Evolutionary conservation across 2,888 invertebrate genomes (phyloP).

Genomic region (Synergus japonicus): DNA sequence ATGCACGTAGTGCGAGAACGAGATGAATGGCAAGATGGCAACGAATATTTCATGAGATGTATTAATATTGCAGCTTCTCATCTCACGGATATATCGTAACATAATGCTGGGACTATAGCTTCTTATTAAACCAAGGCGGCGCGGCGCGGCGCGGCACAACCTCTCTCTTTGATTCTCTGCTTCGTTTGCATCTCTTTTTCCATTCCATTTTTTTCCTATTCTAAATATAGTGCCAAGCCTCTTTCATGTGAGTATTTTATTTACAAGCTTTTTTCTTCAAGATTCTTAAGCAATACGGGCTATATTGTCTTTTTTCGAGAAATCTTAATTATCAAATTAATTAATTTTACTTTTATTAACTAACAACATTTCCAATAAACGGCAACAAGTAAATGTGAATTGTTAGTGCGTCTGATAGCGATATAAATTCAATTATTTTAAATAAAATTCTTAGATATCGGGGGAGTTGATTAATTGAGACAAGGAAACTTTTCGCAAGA

Average conservation of each 20-base stretch:
- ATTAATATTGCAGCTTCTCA: constrained; percentile 77
- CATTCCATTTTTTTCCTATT: constrained; percentile 7
- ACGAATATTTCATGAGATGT: constrained; percentile 76
- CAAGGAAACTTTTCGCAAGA: constrained; percentile 12
- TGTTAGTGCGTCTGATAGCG: too few species aligned
- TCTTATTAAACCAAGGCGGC: constrained; percentile 76
- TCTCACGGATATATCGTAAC: constrained; percentile 77
- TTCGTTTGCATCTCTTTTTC: constrained; percentile 36
- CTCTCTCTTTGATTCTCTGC: constrained; percentile 43
- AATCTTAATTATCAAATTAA: too few species aligned
- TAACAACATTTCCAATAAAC: too few species aligned
- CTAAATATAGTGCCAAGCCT: neutral
- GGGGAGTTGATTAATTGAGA: constrained; percentile 3
- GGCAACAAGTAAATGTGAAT: too few species aligned
- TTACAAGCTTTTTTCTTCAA: neutral
- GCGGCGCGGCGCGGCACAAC: constrained; percentile 67
- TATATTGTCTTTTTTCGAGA: too few species aligned
- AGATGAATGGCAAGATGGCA: constrained; percentile 76
- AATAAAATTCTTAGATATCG: constrained; percentile 23
- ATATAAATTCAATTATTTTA: neutral
- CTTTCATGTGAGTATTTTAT: constrained; percentile 7
- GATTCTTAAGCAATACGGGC: neutral
- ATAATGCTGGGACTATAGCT: constrained; percentile 79
- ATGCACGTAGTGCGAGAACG: constrained; percentile 62
- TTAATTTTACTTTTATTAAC: too few species aligned